Evolutionary conservation across 1,140 invertebrate species (phyloP).

Genomic region (Drosophila kanapiae): DNA sequence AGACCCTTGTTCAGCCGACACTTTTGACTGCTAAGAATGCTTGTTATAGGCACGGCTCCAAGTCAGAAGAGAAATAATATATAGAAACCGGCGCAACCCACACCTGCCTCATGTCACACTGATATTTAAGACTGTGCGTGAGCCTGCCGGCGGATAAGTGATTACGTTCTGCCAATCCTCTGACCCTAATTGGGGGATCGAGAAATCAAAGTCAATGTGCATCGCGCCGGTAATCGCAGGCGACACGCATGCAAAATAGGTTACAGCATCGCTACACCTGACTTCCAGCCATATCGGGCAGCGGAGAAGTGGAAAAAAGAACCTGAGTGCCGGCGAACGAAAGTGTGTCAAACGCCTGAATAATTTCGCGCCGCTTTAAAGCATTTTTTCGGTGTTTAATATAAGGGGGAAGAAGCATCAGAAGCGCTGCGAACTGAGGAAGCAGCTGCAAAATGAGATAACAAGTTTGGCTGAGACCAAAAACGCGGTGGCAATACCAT

Average conservation of each 20-base stretch:
- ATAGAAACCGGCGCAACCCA: background rate
- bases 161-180: conserved; percentile 24
- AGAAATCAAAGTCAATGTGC: conserved; percentile 53
- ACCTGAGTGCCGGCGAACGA: conserved; percentile 47
- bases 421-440: conserved; percentile 19
- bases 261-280: conserved; percentile 72
- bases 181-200: conserved; percentile 74
- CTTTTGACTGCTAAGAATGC: conserved; percentile 44
- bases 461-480: conserved; percentile 57
- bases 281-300: conserved; percentile 2
- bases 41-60: conserved; percentile 34
- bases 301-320: background rate
- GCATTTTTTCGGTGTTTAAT: conserved; percentile 54
- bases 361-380: conserved; percentile 67
- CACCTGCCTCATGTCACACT: conserved; percentile 7
- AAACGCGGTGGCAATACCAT: conserved; percentile 37
- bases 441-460: conserved; percentile 67
- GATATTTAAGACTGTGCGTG: background rate
- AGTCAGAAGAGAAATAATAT: background rate
- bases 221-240: conserved; percentile 59
- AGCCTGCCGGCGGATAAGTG: conserved; percentile 11
- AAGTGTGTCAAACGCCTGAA: conserved; percentile 83
- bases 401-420: conserved; percentile 22
- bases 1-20: conserved; percentile 17
- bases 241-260: conserved; percentile 76